phyloP scores from a whole-genome alignment of 2,797 vertebrate species.

The Tachyglossus aculeatus region DNA sequence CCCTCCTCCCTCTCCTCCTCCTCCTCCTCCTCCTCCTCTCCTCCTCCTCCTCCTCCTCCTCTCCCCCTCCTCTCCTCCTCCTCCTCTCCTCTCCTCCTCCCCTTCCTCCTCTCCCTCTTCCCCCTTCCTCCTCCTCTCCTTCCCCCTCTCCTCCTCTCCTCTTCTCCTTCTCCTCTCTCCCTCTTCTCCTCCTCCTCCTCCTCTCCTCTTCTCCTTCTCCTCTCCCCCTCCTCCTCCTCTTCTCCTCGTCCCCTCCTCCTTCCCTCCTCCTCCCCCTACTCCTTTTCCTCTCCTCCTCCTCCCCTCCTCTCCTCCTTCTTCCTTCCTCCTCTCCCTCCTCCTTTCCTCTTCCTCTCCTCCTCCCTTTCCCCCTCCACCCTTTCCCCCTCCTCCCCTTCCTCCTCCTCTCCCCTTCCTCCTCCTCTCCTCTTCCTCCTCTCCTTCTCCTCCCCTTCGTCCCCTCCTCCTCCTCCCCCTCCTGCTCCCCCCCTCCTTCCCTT shows the following conservation, averaged over 20 bases:
- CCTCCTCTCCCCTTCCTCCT: background rate
- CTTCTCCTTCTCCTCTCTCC: background rate
- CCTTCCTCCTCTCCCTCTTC: background rate
- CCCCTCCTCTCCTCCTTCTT: conserved; percentile 20
- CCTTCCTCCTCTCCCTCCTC: conserved; percentile 24
- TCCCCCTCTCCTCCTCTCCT: background rate
- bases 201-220: conserved; percentile 9
- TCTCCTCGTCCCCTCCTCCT: too few species aligned
- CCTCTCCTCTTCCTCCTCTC: background rate
- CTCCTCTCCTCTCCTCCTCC: conserved; percentile 6
- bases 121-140: background rate
- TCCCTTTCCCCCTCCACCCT: background rate
- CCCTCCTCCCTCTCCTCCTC: conserved; percentile 28
- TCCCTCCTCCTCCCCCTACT: conserved; percentile 69
- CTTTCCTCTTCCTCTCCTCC: background rate
- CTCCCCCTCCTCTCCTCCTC: conserved; percentile 37
- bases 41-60: conserved; percentile 22
- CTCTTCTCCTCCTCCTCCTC: background rate
- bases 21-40: conserved; percentile 19
- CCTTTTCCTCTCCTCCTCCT: conserved; percentile 1
- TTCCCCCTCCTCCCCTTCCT: background rate
- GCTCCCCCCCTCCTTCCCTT: background rate
- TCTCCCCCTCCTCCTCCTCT: conserved; percentile 29
- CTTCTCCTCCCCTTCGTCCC: background rate
- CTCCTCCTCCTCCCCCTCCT: background rate